phyloP scores from a whole-genome alignment of 2,797 vertebrate species.

The Xenentodon cancila region DNA sequence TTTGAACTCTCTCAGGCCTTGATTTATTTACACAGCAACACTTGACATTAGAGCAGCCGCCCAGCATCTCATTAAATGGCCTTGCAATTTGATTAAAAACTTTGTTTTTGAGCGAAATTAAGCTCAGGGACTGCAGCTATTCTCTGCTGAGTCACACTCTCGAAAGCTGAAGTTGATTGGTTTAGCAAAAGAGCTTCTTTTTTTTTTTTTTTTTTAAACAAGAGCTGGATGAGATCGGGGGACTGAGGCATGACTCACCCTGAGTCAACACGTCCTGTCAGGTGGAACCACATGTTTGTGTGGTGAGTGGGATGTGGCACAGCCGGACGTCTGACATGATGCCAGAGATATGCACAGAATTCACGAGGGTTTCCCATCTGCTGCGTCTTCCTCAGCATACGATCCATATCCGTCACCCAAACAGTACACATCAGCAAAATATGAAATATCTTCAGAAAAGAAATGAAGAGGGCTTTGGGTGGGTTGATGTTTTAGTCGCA shows the following conservation, averaged over 20 bases:
- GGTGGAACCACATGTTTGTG: conserved; percentile 52
- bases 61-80: conserved; percentile 21
- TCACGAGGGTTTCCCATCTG: conserved; percentile 35
- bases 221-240: conserved; percentile 30
- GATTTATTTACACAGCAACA: conserved; percentile 12
- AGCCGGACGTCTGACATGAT: conserved; percentile 26
- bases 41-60: conserved; percentile 1
- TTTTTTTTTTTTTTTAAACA: neutral
- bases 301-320: conserved; percentile 38
- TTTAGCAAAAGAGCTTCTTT: conserved; percentile 3
- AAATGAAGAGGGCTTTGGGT: conserved; percentile 8
- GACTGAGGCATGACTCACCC: conserved; percentile 52
- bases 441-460: neutral
- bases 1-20: conserved; percentile 5
- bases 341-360: conserved; percentile 37
- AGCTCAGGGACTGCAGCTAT: conserved; percentile 1
- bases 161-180: conserved; percentile 9
- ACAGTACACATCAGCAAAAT: neutral
- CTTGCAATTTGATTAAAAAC: conserved; percentile 35
- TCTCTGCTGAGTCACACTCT: conserved; percentile 36
- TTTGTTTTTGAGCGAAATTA: conserved; percentile 8
- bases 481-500: neutral
- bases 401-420: conserved; percentile 14
- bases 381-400: conserved; percentile 10
- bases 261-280: conserved; percentile 51